Evolutionary conservation across 1,140 invertebrate species (phyloP).

Genomic region (Tetraneura akinire): DNA sequence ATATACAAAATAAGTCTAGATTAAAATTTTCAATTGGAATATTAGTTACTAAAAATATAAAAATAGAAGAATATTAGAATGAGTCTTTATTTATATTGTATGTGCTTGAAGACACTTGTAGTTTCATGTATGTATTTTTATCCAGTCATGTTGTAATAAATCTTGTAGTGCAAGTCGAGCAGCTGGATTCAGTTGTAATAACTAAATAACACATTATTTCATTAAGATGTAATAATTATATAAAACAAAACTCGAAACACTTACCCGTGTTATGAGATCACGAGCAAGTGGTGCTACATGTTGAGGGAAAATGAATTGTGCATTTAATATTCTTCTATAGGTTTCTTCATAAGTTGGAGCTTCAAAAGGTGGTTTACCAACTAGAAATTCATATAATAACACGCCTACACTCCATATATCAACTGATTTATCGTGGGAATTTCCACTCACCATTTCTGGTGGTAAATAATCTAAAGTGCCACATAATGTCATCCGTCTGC

Average conservation of each 20-base stretch:
- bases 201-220: conserved; percentile 59
- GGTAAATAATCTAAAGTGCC: conserved; percentile 94
- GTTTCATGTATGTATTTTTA: conserved; percentile 60
- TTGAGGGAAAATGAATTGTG: conserved; percentile 74
- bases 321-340: conserved; percentile 79
- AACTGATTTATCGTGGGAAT: conserved; percentile 80
- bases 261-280: conserved; percentile 80
- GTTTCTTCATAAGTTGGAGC: conserved; percentile 76
- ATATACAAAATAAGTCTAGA: not conserved
- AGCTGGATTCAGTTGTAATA: conserved; percentile 74
- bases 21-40: too few species aligned
- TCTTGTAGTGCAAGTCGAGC: conserved; percentile 69
- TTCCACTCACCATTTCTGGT: conserved; percentile 90
- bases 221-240: conserved; percentile 44
- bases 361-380: conserved; percentile 90
- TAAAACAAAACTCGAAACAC: conserved; percentile 30
- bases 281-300: conserved; percentile 73
- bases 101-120: not conserved
- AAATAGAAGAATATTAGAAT: conserved; percentile 6
- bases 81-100: not conserved
- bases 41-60: conserved; percentile 9
- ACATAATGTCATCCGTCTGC: conserved; percentile 84
- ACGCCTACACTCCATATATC: conserved; percentile 94
- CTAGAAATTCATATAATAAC: conserved; percentile 86
- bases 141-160: conserved; percentile 79